Base-by-base conservation (phyloP, 2,888 invertebrate genomes). In the Panopea generosa region DNA sequence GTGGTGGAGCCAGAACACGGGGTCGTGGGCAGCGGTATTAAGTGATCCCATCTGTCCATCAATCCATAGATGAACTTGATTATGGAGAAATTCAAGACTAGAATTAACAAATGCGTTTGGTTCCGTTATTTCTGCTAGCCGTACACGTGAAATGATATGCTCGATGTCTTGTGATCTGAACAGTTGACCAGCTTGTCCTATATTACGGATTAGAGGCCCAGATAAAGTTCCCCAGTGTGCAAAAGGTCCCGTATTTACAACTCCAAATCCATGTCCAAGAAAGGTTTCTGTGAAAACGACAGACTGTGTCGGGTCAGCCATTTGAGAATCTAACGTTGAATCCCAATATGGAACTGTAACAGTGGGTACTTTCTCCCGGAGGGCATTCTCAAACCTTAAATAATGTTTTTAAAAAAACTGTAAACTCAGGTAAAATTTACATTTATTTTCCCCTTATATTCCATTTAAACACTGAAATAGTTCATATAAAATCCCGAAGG, bases 331-430 rank as follows among this genome's bases (percentile, higher is more conserved):
- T 26, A 89, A 56, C 4, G 86, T 84, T 6, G 86, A 86, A 71
- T 89, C 89, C 88, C 89, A 89, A 76, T 87, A 90, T 1, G 90
- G 90, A 6, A 90, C 38, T 7, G 87, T 86, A 0, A 87, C 87
- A 1, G 71, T 68, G 0, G 87, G 85, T 14, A 87, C 79, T 63
- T 87, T 85, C 49, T 86, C 86, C 27, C 85, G 80, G 2, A 90
- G 81, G 6, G 90, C 90, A 24, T 87, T 85, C 55, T 90, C 90
- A 73, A 86, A 87, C 85, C 90, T 89, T 68, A 33, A 69, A 62
- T 18, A n/a, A 16, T 40, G n/a, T n/a, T n/a, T n/a, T n/a, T n/a
- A n/a, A n/a, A n/a, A n/a, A n/a, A n/a, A n/a, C n/a, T n/a, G n/a
- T n/a, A n/a, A n/a, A n/a, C n/a, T n/a, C n/a, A n/a, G n/a, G n/a